Percentiles rank a stretch among this genome's conserved stretches.
phyloP scores from a whole-genome alignment of 2,888 invertebrate species.

The Caenorhabditis uteleia region DNA sequence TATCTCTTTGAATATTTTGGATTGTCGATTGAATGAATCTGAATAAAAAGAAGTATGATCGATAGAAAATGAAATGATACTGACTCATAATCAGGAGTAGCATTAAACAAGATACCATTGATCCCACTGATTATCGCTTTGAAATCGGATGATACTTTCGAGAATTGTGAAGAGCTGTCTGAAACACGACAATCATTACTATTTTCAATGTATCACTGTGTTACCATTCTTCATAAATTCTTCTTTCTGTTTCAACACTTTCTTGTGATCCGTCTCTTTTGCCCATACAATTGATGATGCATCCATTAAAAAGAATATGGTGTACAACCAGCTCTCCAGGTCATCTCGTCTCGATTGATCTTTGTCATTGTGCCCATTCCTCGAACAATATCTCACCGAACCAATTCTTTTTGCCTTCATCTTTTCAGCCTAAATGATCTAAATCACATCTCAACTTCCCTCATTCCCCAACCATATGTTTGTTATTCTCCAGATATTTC shows the following conservation, averaged over 20 bases:
- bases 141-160: not conserved
- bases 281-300: not conserved
- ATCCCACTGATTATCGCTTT: too few species aligned
- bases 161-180: not conserved
- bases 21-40: not conserved
- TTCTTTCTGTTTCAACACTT: not conserved
- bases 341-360: slow-evolving; percentile 10
- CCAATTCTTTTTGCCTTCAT: slow-evolving; percentile 2
- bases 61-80: not conserved
- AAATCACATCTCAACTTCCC: not conserved
- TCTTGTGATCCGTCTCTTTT: not conserved
- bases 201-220: not conserved
- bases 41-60: not conserved
- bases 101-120: too few species aligned
- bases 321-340: slow-evolving; percentile 22
- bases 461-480: not conserved
- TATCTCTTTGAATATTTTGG: not conserved
- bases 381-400: not conserved
- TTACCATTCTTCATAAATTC: slow-evolving; percentile 8
- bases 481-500: slow-evolving; percentile 1
- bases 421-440: not conserved
- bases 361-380: not conserved
- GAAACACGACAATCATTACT: not conserved
- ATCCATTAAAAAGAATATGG: slow-evolving; percentile 7
- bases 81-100: too few species aligned